These are phyloP conservation scores for Tethea ocularis DNA, from an alignment of 2,888 invertebrate species.

Conservation along the genomic window DNA sequence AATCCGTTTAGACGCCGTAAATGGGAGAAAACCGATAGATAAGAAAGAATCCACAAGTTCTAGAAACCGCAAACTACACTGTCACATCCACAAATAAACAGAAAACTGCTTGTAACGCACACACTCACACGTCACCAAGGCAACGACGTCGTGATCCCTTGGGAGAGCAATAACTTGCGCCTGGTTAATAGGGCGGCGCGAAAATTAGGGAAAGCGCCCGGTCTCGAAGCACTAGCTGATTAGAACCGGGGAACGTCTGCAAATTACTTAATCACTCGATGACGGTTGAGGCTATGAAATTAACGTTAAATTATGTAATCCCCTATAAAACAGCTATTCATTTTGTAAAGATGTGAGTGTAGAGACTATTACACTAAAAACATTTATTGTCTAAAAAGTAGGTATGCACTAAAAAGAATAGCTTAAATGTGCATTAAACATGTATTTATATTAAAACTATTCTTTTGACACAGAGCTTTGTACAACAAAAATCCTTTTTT, in stretches of 20 bases:
- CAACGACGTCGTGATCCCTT: constrained; percentile 62
- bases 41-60: constrained; percentile 70
- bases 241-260: constrained; percentile 65
- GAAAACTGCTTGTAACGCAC: constrained; percentile 54
- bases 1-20: constrained; percentile 38
- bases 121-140: constrained; percentile 56
- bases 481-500: not conserved
- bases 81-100: constrained; percentile 53
- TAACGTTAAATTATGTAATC: constrained; percentile 54
- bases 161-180: constrained; percentile 70
- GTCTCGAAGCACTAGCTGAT: constrained; percentile 68
- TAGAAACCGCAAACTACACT: constrained; percentile 66
- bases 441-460: constrained; percentile 51
- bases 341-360: constrained; percentile 63
- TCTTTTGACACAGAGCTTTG: constrained; percentile 20
- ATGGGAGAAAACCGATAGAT: constrained; percentile 57
- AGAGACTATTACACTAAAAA: constrained; percentile 70
- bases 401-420: too few relatives aligned
- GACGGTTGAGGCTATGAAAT: constrained; percentile 49
- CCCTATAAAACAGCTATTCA: constrained; percentile 54
- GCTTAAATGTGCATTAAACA: constrained; percentile 40
- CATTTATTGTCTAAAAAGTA: constrained; percentile 44
- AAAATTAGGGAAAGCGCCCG: constrained; percentile 74
- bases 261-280: constrained; percentile 75
- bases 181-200: constrained; percentile 74